Base-by-base conservation (phyloP, 1,140 invertebrate species). In the Calephelis nemesis region DNA sequence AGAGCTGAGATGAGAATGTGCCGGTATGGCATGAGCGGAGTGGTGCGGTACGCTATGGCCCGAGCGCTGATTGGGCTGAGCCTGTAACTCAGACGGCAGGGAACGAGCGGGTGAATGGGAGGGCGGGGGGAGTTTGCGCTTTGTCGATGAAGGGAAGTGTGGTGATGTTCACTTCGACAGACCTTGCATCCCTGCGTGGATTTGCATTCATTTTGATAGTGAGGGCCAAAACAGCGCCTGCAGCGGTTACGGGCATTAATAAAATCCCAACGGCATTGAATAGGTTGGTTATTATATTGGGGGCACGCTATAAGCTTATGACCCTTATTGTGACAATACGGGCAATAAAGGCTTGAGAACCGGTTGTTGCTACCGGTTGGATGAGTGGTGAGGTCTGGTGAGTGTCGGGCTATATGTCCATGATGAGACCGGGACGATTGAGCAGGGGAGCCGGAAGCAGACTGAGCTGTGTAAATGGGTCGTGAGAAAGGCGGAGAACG, bases 181-280 rank as follows among this genome's bases (percentile, higher is more conserved):
- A 39, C 47, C 47, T 48, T 48, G 11, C 63, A 64, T 4, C 13
- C 30, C 7, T 12, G 7, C 42, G 63, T 30, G 40, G 42, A 63
- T 10, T 19, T n/a, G 12, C 62, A 63, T 13, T 15, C 13, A 15
- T 47, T n/a, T 39, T 64, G 13, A 12, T 30, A 48, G 11, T 48
- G 63, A 2, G 45, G 63, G 3, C 63, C 63, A 5, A 64, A 6
- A 9, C 63, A 64, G 5, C 45, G 42, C 0, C 47, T 3, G 19
- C 63, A 64, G 8, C 63, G 42, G 12, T 49, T 30, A 13, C 8
- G 40, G 4, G 67, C 67, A 52, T 50, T 50, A 40, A 63, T 50
- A 19, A 68, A 63, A 13, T 68, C 67, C 67, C 67, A 68, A 4
- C 67, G 60, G n/a, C 60, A 62, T 68, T 68, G 67, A 10, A 68